Percentiles rank a stretch among this genome's conserved stretches.
Evolutionary conservation across 2,113 vertebrate species (phyloP).

Genomic region (Phrynosoma platyrhinos): DNA sequence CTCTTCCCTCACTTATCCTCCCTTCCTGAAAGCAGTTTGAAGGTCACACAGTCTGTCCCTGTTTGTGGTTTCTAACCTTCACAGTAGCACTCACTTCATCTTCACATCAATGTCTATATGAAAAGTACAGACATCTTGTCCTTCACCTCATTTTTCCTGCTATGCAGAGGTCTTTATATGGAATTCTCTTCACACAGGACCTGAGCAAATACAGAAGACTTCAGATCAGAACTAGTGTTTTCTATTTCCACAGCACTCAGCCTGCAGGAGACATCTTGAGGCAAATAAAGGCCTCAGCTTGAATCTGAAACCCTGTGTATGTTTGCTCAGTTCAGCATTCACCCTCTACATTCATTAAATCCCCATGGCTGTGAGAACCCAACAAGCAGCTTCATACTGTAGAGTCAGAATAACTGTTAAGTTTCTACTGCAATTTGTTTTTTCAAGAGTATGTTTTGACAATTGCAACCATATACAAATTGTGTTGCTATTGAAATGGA

Average conservation of each 20-base stretch:
- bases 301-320: not conserved
- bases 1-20: not conserved
- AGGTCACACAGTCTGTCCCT: not conserved
- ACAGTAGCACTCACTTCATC: not conserved
- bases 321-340: not conserved
- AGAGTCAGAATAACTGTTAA: not conserved
- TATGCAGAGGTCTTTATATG: not conserved
- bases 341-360: not conserved
- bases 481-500: not conserved
- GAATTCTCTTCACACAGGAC: not conserved
- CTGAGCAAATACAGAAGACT: not conserved
- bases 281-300: not conserved
- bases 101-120: not conserved
- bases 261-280: not conserved
- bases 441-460: not conserved
- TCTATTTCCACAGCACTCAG: not conserved
- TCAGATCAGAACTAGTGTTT: not conserved
- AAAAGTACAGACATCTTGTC: not conserved
- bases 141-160: slow-evolving; percentile 1
- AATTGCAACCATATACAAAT: not conserved
- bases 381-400: not conserved
- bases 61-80: not conserved
- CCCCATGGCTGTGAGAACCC: not conserved
- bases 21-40: not conserved
- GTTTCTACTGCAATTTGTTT: not conserved